Conservation (phyloP, 2,113 vertebrate species). For the Osmerus mordax region DNA sequence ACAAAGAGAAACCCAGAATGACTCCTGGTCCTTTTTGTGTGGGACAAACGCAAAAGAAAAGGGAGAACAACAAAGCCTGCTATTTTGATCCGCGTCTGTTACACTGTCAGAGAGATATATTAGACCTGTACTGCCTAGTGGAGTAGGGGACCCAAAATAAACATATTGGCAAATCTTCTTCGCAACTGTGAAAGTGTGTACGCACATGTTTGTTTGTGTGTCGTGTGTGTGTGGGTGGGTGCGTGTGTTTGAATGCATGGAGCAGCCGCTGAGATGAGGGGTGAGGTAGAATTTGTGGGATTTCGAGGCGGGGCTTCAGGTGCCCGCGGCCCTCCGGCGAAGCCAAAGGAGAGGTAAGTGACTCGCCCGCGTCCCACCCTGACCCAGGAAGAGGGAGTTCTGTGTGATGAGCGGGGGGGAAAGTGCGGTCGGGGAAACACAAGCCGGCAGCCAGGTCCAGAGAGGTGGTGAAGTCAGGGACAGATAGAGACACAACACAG, state of each 20-base stretch:
- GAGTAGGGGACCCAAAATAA: slow-evolving; percentile 3
- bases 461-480: neutral
- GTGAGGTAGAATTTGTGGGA: slow-evolving; percentile 68
- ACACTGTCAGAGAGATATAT: neutral
- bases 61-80: neutral
- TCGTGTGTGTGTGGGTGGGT: slow-evolving; percentile 19
- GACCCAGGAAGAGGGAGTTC: slow-evolving; percentile 16
- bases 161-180: slow-evolving; percentile 22
- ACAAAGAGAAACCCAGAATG: slow-evolving; percentile 21
- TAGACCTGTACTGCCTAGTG: slow-evolving; percentile 1
- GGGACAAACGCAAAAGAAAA: neutral
- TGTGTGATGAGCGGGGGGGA: neutral
- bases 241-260: slow-evolving; percentile 26
- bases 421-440: slow-evolving; percentile 5
- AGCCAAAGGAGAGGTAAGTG: slow-evolving; percentile 11
- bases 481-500: neutral
- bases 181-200: neutral
- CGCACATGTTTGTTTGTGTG: slow-evolving; percentile 8
- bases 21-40: slow-evolving; percentile 42
- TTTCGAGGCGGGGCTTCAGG: slow-evolving; percentile 35
- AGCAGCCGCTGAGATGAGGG: slow-evolving; percentile 50
- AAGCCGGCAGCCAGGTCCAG: slow-evolving; percentile 19
- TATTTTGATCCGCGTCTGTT: slow-evolving; percentile 24
- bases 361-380: slow-evolving; percentile 13
- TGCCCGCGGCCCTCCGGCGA: neutral